A percentile compares a stretch with the other conserved stretches of the same genome.
Conservation (phyloP, 2,113 vertebrate species). For the Phyllopteryx taeniolatus region DNA sequence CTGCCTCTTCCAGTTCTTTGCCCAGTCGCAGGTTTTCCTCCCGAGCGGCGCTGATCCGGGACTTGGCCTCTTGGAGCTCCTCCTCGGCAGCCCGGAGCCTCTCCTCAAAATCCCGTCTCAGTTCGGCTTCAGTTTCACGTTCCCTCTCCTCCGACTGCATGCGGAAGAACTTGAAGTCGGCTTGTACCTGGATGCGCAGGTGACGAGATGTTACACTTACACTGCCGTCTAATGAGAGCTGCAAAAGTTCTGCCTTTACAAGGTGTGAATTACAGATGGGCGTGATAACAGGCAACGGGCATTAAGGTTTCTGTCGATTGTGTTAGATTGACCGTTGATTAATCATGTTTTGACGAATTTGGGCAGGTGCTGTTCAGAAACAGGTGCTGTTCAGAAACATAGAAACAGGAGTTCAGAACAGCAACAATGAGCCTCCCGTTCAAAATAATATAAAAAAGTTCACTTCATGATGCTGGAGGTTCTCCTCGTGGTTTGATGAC, state of each 20-base stretch:
- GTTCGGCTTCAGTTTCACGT: conserved; percentile 58
- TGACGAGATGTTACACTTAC: not conserved
- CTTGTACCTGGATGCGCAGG: conserved; percentile 59
- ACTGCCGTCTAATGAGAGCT: not conserved
- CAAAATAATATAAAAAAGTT: no score
- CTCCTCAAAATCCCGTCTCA: conserved; percentile 63
- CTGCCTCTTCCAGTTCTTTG: conserved; percentile 72
- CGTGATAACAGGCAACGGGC: no score
- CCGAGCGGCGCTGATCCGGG: conserved; percentile 50
- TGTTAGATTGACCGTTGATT: no score
- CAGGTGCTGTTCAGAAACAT: no score
- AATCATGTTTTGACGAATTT: no score
- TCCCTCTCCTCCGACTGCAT: conserved; percentile 72
- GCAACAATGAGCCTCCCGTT: no score
- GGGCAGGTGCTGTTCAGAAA: no score
- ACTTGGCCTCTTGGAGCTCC: conserved; percentile 60
- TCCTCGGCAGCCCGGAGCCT: conserved; percentile 59
- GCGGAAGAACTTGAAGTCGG: conserved; percentile 65
- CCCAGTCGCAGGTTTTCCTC: conserved; percentile 67
- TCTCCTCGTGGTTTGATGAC: no score
- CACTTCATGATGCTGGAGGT: no score
- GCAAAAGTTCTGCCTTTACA: not conserved
- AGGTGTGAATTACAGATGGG: no score
- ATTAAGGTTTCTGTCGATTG: no score
- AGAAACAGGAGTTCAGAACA: no score